These are phyloP conservation scores for Ethmia dodecea DNA, from an alignment of 2,888 invertebrate species.

Conservation along the genomic window DNA sequence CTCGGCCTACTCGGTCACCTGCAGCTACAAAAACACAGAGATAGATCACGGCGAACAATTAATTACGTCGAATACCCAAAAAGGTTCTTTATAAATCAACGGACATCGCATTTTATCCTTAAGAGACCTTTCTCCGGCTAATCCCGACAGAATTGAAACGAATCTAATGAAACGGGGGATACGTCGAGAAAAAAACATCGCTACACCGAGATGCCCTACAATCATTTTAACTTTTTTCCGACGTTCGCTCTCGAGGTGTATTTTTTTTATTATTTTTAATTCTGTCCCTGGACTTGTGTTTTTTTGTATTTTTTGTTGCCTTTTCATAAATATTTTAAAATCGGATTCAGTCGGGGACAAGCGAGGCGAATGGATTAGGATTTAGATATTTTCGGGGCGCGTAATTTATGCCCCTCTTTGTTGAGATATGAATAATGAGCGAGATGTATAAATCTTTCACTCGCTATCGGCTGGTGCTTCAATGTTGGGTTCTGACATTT, in stretches of 20 bases:
- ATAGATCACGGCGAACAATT: slow-evolving; percentile 55
- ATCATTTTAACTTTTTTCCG: slow-evolving; percentile 73
- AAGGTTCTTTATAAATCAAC: slow-evolving; percentile 69
- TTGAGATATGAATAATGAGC: slow-evolving; percentile 73
- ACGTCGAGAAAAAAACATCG: slow-evolving; percentile 50
- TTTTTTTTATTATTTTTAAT: slow-evolving; percentile 65
- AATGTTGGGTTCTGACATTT: slow-evolving; percentile 28
- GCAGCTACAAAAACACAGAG: slow-evolving; percentile 35
- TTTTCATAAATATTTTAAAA: slow-evolving; percentile 77
- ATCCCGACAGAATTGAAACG: slow-evolving; percentile 73
- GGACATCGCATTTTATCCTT: slow-evolving; percentile 63
- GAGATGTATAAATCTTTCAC: slow-evolving; percentile 48
- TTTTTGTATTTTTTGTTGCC: slow-evolving; percentile 55
- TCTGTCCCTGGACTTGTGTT: slow-evolving; percentile 60
- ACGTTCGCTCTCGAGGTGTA: slow-evolving; percentile 59
- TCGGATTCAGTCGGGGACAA: slow-evolving; percentile 72
- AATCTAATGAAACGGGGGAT: slow-evolving; percentile 72
- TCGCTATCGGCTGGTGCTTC: slow-evolving; percentile 37
- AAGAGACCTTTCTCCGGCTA: slow-evolving; percentile 68
- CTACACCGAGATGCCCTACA: slow-evolving; percentile 64
- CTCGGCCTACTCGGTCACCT: slow-evolving; percentile 28
- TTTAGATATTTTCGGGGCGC: slow-evolving; percentile 73
- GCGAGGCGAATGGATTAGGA: slow-evolving; percentile 74
- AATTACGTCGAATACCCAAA: slow-evolving; percentile 56
- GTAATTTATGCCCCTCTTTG: slow-evolving; percentile 73